Evolutionary conservation across 2,113 vertebrate species (phyloP).

Genomic region (Gavia stellata): DNA sequence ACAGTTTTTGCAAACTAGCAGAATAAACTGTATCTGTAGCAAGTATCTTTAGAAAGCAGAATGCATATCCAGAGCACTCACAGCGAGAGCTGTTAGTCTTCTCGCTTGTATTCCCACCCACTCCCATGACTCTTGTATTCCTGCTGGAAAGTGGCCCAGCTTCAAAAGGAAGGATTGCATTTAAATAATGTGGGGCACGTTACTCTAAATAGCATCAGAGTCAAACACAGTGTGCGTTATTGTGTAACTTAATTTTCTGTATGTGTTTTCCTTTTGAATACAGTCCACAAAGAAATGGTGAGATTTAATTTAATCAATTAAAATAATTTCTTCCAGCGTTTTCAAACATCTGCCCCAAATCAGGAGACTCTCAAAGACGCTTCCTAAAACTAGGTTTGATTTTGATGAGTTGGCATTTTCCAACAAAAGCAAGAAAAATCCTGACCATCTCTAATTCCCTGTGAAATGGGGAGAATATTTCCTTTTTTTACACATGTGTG

Average conservation of each 20-base stretch:
- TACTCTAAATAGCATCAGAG: background rate
- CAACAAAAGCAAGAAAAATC: background rate
- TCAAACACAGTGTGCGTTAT: background rate
- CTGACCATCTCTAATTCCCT: background rate
- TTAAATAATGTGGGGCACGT: background rate
- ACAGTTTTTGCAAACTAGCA: background rate
- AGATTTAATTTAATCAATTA: background rate
- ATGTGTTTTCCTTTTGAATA: background rate
- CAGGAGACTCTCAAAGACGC: rapidly evolving
- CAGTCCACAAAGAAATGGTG: background rate
- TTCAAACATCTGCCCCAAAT: background rate
- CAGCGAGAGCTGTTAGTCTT: background rate
- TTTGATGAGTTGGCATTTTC: background rate
- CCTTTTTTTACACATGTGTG: rapidly evolving
- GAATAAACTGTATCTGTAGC: background rate
- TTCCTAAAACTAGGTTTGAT: background rate
- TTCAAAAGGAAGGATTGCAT: background rate
- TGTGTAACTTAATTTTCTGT: background rate
- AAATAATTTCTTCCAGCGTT: background rate
- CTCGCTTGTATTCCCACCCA: slow-evolving; percentile 29
- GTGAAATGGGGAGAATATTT: background rate
- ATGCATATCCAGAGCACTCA: background rate
- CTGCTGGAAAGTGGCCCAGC: slow-evolving; percentile 24
- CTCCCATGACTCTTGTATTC: background rate
- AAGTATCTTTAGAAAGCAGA: slow-evolving; percentile 47